Base-by-base conservation (phyloP, 2,113 vertebrate genomes). In the Rhea americana region DNA sequence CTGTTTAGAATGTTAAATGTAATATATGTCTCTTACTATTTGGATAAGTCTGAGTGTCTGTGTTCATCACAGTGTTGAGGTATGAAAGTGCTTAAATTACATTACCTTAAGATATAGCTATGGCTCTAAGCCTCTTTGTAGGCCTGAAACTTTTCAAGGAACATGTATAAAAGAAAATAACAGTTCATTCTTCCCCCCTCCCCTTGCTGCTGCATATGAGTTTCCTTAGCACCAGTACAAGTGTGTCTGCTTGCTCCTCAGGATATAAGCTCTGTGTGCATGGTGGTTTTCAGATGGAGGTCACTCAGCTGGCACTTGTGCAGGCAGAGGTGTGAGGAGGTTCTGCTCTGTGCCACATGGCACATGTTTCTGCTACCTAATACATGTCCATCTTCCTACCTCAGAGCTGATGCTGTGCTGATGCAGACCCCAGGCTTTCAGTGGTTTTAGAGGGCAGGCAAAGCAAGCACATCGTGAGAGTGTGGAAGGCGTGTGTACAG, bases 281-380 rank as follows among this genome's bases (percentile, higher is more conserved):
- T 2, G 15, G 43, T 45, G 10, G 22, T 22, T 66, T 85, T 73
- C 26, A 47, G 37, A 45, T 14, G 2, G 5, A 16, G 21, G 32
- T 53, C 39, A 47, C 85, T 72, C 92, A 93, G 93, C 92, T 73
- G 45, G 78, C 71, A 91, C 50, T 71, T 56, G 76, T 93, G 93
- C 72, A 92, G 71, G 94, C 14, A 17, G 45, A 72, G 43, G 25
- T 45, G 37, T 37, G 19, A 7, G 7, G 45, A 26, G n/a, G n/a
- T 37, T 26, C 17, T 47, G 53, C 62, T 53, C 13, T 0, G 3
- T 73, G 21, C 37, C 37, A 45, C 45, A 26, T 53, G 45, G 59
- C 66, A 85, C 13, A 10, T 48, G 11, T 70, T 35, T 56, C 28
- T 63, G 70, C 70, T 70, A 9, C 55, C 16, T 2, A 3, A 26